Evolutionary conservation across 1,140 invertebrate genomes (phyloP).

Genomic region (Ptiloglossa arizonensis): DNA sequence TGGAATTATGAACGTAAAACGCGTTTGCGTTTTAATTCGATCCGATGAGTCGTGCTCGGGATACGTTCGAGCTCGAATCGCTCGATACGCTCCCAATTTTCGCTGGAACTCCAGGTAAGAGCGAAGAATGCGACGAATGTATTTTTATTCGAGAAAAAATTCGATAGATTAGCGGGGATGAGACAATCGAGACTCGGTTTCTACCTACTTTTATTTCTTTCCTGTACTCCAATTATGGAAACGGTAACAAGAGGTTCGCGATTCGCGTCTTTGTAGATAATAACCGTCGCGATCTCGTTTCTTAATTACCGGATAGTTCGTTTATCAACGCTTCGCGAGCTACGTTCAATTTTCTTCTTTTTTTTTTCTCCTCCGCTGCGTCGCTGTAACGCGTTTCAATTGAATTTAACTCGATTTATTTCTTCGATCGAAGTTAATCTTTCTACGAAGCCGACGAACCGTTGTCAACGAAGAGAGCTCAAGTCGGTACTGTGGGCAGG

Average conservation of each 20-base stretch:
- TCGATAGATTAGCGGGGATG: too few species aligned
- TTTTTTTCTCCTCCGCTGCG: neutral
- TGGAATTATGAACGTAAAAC: neutral
- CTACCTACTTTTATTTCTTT: too few species aligned
- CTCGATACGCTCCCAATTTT: neutral
- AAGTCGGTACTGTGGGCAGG: neutral
- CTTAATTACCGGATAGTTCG: neutral
- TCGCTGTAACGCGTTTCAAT: too few species aligned
- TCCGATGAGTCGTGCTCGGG: neutral
- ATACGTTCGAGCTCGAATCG: neutral
- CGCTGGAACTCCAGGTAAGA: neutral
- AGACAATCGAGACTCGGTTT: too few species aligned
- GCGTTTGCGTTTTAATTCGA: constrained; percentile 20
- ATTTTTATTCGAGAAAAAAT: neutral
- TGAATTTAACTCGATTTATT: too few species aligned
- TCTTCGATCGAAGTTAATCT: too few species aligned
- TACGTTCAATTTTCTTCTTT: neutral
- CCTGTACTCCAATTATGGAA: too few species aligned
- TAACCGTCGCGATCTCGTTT: neutral
- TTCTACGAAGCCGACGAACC: neutral
- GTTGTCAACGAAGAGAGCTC: neutral
- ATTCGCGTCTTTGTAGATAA: too few species aligned
- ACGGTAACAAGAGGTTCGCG: too few species aligned
- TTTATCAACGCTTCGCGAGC: neutral
- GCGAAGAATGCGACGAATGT: too few species aligned